Evolutionary conservation across 2,888 invertebrate species (phyloP).

Genomic region (Patella ulyssiponensis): DNA sequence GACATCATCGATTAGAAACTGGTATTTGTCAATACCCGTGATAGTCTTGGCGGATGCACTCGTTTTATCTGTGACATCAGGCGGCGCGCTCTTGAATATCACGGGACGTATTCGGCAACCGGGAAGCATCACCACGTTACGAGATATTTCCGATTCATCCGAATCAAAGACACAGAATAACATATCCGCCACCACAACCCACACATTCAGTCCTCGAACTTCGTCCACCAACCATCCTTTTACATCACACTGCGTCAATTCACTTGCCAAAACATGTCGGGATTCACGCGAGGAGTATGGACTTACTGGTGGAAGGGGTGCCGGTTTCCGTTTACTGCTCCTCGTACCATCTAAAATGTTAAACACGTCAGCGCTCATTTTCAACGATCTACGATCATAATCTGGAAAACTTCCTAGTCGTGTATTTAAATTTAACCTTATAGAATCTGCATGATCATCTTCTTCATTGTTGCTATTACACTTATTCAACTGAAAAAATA

Average conservation of each 20-base stretch:
- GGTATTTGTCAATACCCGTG: conserved; percentile 53
- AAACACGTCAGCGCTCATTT: background rate
- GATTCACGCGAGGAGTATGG: conserved; percentile 15
- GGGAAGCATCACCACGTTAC: conserved; percentile 55
- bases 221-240: conserved; percentile 61
- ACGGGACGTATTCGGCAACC: conserved; percentile 55
- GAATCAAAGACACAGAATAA: conserved; percentile 58
- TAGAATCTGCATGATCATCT: too few species aligned
- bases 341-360: background rate
- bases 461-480: too few species aligned
- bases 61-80: conserved; percentile 31
- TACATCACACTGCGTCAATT: conserved; percentile 51
- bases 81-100: conserved; percentile 52
- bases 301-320: conserved; percentile 20
- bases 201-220: conserved; percentile 43
- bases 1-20: conserved; percentile 56
- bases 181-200: conserved; percentile 61
- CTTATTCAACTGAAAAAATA: too few species aligned
- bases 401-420: too few species aligned
- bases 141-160: conserved; percentile 45
- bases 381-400: background rate
- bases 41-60: conserved; percentile 43
- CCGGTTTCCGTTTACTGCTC: conserved; percentile 10
- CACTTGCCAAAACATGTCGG: conserved; percentile 46
- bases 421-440: too few species aligned